Evolutionary conservation across 2,797 vertebrate species (phyloP).

Genomic region (Todus mexicanus): DNA sequence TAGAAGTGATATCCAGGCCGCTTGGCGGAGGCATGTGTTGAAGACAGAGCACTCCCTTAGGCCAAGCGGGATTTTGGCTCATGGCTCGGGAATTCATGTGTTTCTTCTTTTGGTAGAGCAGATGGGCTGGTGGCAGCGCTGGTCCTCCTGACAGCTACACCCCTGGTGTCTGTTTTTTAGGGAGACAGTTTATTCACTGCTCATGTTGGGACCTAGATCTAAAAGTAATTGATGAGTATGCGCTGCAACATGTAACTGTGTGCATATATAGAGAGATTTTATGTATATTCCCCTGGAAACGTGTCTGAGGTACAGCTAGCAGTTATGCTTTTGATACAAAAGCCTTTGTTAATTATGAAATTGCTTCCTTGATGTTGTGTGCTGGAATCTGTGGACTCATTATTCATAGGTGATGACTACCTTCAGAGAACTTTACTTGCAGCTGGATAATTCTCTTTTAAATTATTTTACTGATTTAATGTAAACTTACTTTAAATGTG

Average conservation of each 20-base stretch:
- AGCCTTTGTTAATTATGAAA: slow-evolving; percentile 61
- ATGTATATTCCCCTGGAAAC: not conserved
- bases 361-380: slow-evolving; percentile 49
- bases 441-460: slow-evolving; percentile 61
- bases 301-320: not conserved
- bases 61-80: slow-evolving; percentile 46
- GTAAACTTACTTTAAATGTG: slow-evolving; percentile 19
- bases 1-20: not conserved
- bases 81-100: not conserved
- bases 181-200: not conserved
- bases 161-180: not conserved
- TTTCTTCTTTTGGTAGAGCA: not conserved
- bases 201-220: not conserved
- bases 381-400: slow-evolving; percentile 42
- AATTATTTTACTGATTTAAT: slow-evolving; percentile 62
- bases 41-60: slow-evolving; percentile 5
- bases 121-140: not conserved
- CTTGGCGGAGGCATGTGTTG: slow-evolving; percentile 37
- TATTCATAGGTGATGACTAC: slow-evolving; percentile 46
- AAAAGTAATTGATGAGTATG: not conserved
- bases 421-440: slow-evolving; percentile 49
- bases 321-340: slow-evolving; percentile 54
- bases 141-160: not conserved
- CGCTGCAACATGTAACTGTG: not conserved
- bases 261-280: not conserved